Evolutionary conservation across 35 echinoderm and acorn worm genomes (phyloP).

Genomic region (Anneissia japonica): DNA sequence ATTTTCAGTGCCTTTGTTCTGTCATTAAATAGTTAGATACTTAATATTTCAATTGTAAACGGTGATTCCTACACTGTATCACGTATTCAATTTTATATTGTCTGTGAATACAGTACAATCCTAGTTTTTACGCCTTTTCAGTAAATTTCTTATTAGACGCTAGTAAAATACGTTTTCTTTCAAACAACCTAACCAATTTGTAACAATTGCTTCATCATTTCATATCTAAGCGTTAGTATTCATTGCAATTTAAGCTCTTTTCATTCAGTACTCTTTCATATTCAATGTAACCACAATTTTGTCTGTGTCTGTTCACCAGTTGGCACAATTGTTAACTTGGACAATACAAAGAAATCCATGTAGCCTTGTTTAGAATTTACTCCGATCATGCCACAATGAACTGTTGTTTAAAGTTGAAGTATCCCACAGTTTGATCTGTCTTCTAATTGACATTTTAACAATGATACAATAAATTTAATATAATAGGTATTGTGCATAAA

Average conservation of each 20-base stretch:
- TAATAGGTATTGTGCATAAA: background rate
- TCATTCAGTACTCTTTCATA: background rate
- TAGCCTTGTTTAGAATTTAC: background rate
- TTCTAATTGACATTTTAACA: background rate
- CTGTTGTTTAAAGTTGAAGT: background rate
- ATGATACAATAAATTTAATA: background rate
- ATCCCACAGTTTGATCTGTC: background rate
- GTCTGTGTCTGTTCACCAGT: background rate
- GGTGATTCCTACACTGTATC: too few relatives aligned
- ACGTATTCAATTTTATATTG: too few relatives aligned
- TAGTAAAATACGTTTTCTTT: too few relatives aligned
- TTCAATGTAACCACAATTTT: background rate
- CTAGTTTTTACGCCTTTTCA: too few relatives aligned
- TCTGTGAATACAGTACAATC: too few relatives aligned
- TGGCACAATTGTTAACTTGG: background rate
- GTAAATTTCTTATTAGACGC: too few relatives aligned
- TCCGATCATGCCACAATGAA: background rate
- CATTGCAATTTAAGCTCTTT: background rate
- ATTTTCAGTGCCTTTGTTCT: background rate
- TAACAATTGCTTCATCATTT: too few relatives aligned
- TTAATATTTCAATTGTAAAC: too few relatives aligned
- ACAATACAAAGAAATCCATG: background rate
- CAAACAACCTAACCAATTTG: too few relatives aligned
- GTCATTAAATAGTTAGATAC: background rate
- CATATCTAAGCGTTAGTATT: too few relatives aligned